Base-by-base conservation (phyloP, 2,888 invertebrate genomes). In the Hyppa rectilinea region DNA sequence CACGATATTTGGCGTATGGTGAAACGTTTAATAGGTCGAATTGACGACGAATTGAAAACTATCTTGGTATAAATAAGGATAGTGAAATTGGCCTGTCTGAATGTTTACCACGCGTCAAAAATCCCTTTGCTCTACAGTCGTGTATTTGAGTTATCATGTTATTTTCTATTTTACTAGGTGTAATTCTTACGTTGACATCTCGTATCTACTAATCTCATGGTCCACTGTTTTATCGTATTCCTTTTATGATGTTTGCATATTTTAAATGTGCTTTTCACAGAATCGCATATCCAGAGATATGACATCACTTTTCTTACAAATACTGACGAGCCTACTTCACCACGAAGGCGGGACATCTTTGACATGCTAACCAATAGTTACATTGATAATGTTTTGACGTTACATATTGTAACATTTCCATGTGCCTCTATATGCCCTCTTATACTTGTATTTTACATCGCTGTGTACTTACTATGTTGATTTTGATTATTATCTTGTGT, bases 231-330 rank as follows among this genome's bases (percentile, higher is more conserved):
- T 85, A 75, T 66, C 75, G 59, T 84, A 84, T 75, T 85, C 71
- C 58, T 61, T 64, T 76, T 84, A 82, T 78, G 75, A 77, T 84
- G 78, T 87, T 86, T 88, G 86, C 88, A 85, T 88, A 85, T 86
- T 87, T 84, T 85, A 78, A 81, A 88, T 90, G 90, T 91, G 87
- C 88, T 85, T 88, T 91, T 86, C 90, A 85, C 90, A 90, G 91
- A 87, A 79, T 79, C 82, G 75, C 82, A 85, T 81, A 84, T 77
- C 81, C 85, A 79, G 84, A 86, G 79, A 80, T 81, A 79, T 80
- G 85, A 75, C 77, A 76, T 72, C 82, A 79, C 75, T 71, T 75
- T 84, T 66, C 63, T 84, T 62, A 77, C 68, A 59, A 59, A 79
- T 72, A 80, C 80, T 71, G 79, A 81, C 83, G 73, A 78, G 76